Base-by-base conservation (phyloP, 2,113 vertebrate genomes). In the Siphamia tubifer region DNA sequence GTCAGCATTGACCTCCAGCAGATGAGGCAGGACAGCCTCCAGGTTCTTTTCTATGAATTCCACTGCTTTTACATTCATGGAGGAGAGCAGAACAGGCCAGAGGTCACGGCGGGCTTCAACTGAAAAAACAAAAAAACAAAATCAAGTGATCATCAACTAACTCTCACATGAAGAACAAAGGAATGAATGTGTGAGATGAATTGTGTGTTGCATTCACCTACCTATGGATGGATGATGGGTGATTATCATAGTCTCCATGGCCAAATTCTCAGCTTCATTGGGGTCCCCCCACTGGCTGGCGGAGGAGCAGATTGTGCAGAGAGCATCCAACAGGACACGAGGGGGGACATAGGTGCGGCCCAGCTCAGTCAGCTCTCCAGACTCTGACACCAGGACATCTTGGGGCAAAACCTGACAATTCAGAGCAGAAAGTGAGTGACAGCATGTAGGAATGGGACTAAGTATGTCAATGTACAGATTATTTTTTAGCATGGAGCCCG, bases 211-310 rank as follows among this genome's bases (percentile, higher is more conserved):
- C n/a, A n/a, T n/a, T n/a, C n/a, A n/a, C n/a, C n/a, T 77, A 99
- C 98, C 95, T 77, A 99, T 86, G 20, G 95, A 98, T 1, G 96
- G 96, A 74, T 99, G 98, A 62, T 96, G 95, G 39, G 94, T 90
- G 57, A 97, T 79, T 31, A 98, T 87, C 56, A 99, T 88, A 77
- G 94, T 92, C 69, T 96, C 95, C 86, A 94, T 87, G 5, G 95
- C 96, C 78, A 99, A 81, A 11, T 92, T 94, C 58, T 98, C 94
- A 0, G 93, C 91, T 80, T 95, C 93, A 0, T 34, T 15, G 0
- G 77, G 40, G 34, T 96, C 96, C 0, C 86, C 84, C 83, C 95
- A 95, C 30, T 94, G 85, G 23, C 89, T 93, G 5, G 94, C 93
- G 17, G 93, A 89, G 0, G 91, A 91, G 1, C 96, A 95, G 75